Base-by-base conservation (phyloP, 2,797 vertebrate genomes). In the Clarias fuscus region DNA sequence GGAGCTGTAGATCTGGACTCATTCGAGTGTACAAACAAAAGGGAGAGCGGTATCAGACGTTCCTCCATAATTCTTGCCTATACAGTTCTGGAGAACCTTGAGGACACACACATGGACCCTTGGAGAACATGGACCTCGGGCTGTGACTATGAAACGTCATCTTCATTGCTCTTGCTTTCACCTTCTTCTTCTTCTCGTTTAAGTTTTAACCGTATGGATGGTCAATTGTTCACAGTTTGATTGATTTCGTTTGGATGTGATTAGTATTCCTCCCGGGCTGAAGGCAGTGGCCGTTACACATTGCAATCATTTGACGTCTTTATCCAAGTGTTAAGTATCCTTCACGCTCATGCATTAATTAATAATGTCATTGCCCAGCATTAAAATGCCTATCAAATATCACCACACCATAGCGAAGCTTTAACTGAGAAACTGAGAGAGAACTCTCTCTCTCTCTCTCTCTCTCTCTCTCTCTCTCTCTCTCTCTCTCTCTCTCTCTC, bases 281-380 rank as follows among this genome's bases (percentile, higher is more conserved):
- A 91, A 93, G 89, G 88, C 86, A 84, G 86, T 81, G 83, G 70
- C 87, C 88, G 86, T 90, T 89, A 84, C 91, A 93, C 91, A 92
- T 89, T 92, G 91, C 92, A 90, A 91, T 92, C 92, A 92, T 82
- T 88, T 82, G 88, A 88, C 77, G 82, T 94, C 93, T 92, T 92
- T 95, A 93, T 93, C 92, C 93, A 89, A 92, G 91, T 92, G 93
- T 92, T 94, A 94, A 95, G 93, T 93, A 94, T 93, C 90, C 93
- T 93, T 94, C 92, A 93, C 88, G 92, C 91, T 93, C 89, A 85
- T 91, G 86, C 89, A 86, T 90, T 93, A 95, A 95, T 95, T 95
- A 94, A 94, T 95, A 94, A 92, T 90, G 91, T 91, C 88, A 91
- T 91, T 90, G 88, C 89, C 90, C 92, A 92, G 93, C 92, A 88